Percentiles rank a stretch among this genome's conserved stretches.
phyloP scores from a whole-genome alignment of 2,113 vertebrate species.

The Passer domesticus region DNA sequence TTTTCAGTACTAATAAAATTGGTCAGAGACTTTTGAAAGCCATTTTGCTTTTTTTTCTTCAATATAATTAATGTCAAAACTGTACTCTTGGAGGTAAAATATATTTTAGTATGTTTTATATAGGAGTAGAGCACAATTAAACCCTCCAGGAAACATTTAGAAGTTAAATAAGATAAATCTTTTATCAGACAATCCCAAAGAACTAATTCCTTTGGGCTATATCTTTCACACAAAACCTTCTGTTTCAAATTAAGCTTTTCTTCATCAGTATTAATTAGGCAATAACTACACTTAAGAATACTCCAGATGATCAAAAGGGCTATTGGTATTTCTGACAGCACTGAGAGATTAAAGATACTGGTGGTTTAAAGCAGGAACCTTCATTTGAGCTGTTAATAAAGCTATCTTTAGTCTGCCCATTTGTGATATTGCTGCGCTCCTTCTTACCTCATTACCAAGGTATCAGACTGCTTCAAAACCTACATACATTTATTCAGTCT shows the following conservation, averaged over 20 bases:
- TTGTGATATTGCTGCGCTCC: neutral
- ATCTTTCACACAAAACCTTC: neutral
- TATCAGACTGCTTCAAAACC: slow-evolving; percentile 43
- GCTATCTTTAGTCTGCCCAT: neutral
- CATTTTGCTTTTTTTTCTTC: neutral
- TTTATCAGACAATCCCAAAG: neutral
- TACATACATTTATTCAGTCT: neutral
- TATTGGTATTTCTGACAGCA: slow-evolving; percentile 1
- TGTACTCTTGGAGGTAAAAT: neutral
- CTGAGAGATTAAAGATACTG: neutral
- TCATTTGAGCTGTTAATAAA: neutral
- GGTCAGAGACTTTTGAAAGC: neutral
- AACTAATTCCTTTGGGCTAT: neutral
- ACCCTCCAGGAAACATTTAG: neutral
- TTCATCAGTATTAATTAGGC: slow-evolving; percentile 1
- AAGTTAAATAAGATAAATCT: neutral
- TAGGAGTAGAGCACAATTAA: neutral
- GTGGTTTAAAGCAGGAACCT: neutral
- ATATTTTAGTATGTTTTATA: neutral
- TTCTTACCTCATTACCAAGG: slow-evolving; percentile 32
- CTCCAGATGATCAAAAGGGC: neutral
- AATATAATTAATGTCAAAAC: neutral
- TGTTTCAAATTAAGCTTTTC: neutral
- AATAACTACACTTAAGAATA: neutral
- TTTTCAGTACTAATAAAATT: neutral